Evolutionary conservation across 1,140 invertebrate genomes (phyloP).

Genomic region (Sesamia nonagrioides): DNA sequence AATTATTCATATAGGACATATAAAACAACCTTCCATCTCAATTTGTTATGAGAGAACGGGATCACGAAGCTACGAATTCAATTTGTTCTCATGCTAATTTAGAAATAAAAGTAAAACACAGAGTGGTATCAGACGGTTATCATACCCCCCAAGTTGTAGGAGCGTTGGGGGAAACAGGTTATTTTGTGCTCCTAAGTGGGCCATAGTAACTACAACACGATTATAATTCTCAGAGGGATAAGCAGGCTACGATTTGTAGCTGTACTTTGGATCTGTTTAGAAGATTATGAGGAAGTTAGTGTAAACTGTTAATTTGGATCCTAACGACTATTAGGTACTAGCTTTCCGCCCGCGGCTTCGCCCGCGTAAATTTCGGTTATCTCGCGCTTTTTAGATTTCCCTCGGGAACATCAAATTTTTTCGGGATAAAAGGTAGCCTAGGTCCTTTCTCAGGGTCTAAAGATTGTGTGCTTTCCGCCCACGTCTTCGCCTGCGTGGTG

Average conservation of each 20-base stretch:
- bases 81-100: constrained; percentile 48
- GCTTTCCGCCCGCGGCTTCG: too few species aligned
- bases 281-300: not conserved
- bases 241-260: constrained; percentile 28
- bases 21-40: constrained; percentile 9
- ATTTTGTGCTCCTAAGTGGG: constrained; percentile 35
- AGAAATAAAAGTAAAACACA: constrained; percentile 38
- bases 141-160: constrained; percentile 44
- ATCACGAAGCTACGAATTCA: constrained; percentile 36
- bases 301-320: constrained; percentile 15
- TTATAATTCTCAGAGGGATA: constrained; percentile 29
- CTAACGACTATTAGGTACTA: too few species aligned
- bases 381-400: too few species aligned
- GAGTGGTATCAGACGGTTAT: constrained; percentile 22
- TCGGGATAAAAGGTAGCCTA: too few species aligned
- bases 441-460: too few species aligned
- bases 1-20: not conserved
- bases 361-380: too few species aligned
- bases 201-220: constrained; percentile 23
- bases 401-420: too few species aligned
- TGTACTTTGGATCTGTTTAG: not conserved
- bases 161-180: constrained; percentile 45
- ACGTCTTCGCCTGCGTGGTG: too few species aligned
- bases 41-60: constrained; percentile 12
- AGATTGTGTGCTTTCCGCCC: too few species aligned